Percentiles rank a stretch among this genome's conserved stretches.
Conservation (phyloP, 2,797 vertebrate species). For the Emys orbicularis region DNA sequence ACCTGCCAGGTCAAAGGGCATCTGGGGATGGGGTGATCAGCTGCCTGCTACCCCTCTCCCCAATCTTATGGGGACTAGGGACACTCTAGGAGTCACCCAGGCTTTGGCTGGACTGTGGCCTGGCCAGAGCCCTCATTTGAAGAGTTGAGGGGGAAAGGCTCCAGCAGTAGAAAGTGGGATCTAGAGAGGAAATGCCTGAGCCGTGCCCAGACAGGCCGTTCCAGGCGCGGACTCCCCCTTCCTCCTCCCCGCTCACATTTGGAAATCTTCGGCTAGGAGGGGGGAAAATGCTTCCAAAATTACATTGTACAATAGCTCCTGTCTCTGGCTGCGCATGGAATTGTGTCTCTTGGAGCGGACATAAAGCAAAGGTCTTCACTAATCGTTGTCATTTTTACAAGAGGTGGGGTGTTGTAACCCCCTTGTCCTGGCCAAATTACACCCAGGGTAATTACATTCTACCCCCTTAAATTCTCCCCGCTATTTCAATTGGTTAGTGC, state of each 20-base stretch:
- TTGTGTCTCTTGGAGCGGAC: neutral
- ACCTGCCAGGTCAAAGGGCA: too few relatives aligned
- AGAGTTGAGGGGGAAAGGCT: slow-evolving; percentile 57
- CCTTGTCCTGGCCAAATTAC: neutral
- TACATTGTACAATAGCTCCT: slow-evolving; percentile 5
- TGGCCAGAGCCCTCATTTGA: slow-evolving; percentile 44
- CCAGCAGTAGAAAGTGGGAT: slow-evolving; percentile 56
- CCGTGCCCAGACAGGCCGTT: slow-evolving; percentile 71
- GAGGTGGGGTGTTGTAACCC: neutral
- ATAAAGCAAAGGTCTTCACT: neutral
- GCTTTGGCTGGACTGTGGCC: neutral
- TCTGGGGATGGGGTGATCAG: neutral
- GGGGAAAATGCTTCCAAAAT: neutral
- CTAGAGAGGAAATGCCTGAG: slow-evolving; percentile 34
- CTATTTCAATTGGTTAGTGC: neutral
- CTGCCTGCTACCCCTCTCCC: neutral
- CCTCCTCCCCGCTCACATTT: neutral
- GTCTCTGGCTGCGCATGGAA: neutral
- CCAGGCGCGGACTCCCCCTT: slow-evolving; percentile 6
- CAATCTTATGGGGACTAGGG: neutral
- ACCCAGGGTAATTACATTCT: neutral
- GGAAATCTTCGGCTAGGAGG: neutral
- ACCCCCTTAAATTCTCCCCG: neutral
- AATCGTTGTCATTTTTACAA: neutral
- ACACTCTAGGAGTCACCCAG: too few relatives aligned